Evolutionary conservation across 2,113 vertebrate species (phyloP), one percentile per base, ranked within the genome.

Genomic region (Lethenteron reissneri): DNA sequence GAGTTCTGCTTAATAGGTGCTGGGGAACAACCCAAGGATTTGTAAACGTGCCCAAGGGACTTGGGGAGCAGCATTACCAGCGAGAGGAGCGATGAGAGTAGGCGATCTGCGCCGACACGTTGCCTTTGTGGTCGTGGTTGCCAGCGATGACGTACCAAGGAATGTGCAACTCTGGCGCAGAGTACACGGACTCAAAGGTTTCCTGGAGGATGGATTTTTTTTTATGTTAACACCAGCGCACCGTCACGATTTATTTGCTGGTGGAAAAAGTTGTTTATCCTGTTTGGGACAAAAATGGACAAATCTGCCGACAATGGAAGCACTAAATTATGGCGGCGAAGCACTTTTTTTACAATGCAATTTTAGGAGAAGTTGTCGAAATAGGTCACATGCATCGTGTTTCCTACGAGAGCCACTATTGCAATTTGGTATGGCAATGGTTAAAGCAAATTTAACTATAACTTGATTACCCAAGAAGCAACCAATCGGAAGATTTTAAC

Each of bases 71-170:
- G 41, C 41, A 41, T 41, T 41, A 95, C 89, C 90, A 95, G 77
- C 87, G 78, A 17, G 81, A 77, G 15, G 90, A 95, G 71, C 75
- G 75, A 7, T 75, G 78, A 74, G 82, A 83, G 79, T 94, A 95
- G 1, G 87, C 83, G 2, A 94, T 87, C 76, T 95, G 90, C 1
- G 88, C 90, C 1, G 82, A 81, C 60, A 95, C 84, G 0, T 87
- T 92, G 3, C 90, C 90, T 0, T 80, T 78, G 21, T 95, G 88
- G 79, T 95, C 90, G 1, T 95, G 90, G 76, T 95, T 95, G 19
- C 90, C 90, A 10, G 88, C 90, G 68, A 94, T 14, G 58, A 95
- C 82, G 1, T 86, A 88, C 90, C 90, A 95, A 57, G 90, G 89
- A 19, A 92, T 73, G 0, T 75, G 73, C 13, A 95, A 84, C 56